Conservation (phyloP, 2,888 invertebrate species). For the Drosophila pegasa region DNA sequence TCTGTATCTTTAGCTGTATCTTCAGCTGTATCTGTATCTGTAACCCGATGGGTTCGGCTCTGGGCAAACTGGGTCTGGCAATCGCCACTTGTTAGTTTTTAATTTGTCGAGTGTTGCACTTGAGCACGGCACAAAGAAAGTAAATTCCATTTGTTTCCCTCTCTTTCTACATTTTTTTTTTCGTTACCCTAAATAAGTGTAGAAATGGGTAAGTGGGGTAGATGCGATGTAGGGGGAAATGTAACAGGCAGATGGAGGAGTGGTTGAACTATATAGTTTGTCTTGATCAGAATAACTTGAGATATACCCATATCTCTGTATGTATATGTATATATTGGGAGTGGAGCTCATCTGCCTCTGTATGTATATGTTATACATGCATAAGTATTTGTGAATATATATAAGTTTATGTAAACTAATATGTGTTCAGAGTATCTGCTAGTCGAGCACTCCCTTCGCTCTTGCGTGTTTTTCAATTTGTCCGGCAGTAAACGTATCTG, state of each 20-base stretch:
- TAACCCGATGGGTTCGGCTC: conserved; percentile 54
- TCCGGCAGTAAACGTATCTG: conserved; percentile 6
- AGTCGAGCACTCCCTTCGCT: not conserved
- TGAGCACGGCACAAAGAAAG: conserved; percentile 63
- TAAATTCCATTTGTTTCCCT: conserved; percentile 63
- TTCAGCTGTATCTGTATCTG: conserved; percentile 44
- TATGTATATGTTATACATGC: too few relatives aligned
- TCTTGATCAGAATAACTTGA: not conserved
- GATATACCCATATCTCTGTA: not conserved
- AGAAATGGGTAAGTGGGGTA: not conserved
- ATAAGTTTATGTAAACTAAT: not conserved
- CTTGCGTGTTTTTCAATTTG: conserved; percentile 1
- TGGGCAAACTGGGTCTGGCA: conserved; percentile 65
- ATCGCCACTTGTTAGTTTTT: conserved; percentile 71
- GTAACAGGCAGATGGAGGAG: not conserved
- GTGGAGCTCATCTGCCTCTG: too few relatives aligned
- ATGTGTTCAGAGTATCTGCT: conserved; percentile 12
- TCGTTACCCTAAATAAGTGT: not conserved
- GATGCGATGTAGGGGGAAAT: not conserved
- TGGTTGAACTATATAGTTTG: not conserved
- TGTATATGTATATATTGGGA: not conserved
- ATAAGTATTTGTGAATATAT: too few relatives aligned
- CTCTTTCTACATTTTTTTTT: not conserved
- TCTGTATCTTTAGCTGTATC: conserved; percentile 17
- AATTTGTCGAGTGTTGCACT: conserved; percentile 80